Conservation (phyloP, 1,140 invertebrate genomes). For the Drosophila nigromelanica region DNA sequence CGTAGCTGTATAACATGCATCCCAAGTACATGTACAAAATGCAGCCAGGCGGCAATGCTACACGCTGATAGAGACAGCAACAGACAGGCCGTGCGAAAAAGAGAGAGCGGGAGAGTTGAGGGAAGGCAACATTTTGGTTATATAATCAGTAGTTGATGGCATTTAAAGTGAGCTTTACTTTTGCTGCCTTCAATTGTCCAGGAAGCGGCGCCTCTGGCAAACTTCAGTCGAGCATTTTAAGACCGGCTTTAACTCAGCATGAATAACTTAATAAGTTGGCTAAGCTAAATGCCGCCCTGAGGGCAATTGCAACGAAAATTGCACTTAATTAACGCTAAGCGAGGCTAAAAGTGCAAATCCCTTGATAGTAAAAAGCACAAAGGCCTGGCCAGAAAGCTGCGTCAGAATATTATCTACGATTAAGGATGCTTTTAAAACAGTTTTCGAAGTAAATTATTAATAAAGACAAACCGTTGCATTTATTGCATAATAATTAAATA, state of each 20-base stretch:
- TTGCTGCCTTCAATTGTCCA: slow-evolving; percentile 22
- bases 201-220: background rate
- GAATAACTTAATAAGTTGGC: slow-evolving; percentile 40
- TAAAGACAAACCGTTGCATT: background rate
- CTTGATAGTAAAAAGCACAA: background rate
- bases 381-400: background rate
- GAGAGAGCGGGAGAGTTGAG: background rate
- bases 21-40: slow-evolving; percentile 67
- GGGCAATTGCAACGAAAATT: slow-evolving; percentile 21
- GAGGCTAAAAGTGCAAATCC: slow-evolving; percentile 9
- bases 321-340: slow-evolving; percentile 36
- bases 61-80: slow-evolving; percentile 40
- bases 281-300: slow-evolving; percentile 30
- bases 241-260: slow-evolving; percentile 29
- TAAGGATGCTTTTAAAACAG: background rate
- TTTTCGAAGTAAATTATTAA: background rate
- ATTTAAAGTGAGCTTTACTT: slow-evolving; percentile 17
- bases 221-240: slow-evolving; percentile 16
- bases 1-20: slow-evolving; percentile 65
- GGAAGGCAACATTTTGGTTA: slow-evolving; percentile 30
- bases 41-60: slow-evolving; percentile 75
- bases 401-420: background rate
- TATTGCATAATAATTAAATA: too few species aligned
- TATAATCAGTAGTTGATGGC: slow-evolving; percentile 31
- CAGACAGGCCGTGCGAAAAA: background rate